Evolutionary conservation across 2,797 vertebrate genomes (phyloP).

Genomic region (Typhlichthys subterraneus): DNA sequence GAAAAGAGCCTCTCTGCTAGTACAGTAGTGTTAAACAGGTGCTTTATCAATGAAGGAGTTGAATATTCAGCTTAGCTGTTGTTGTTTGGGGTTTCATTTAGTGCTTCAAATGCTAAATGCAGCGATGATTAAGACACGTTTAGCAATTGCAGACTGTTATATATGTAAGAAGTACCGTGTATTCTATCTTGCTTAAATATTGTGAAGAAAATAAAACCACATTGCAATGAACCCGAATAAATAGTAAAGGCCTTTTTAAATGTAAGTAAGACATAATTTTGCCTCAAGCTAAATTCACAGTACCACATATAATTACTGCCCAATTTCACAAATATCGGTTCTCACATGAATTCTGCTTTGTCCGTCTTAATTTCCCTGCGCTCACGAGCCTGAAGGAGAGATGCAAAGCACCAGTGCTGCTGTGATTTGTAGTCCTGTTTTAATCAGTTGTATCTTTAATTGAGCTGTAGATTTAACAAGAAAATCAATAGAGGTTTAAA

Average conservation of each 20-base stretch:
- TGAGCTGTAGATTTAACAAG: conserved; percentile 79
- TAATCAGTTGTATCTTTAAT: conserved; percentile 79
- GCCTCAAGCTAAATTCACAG: background rate
- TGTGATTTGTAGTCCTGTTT: conserved; percentile 61
- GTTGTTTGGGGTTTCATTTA: conserved; percentile 20
- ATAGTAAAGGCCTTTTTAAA: background rate
- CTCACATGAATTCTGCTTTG: conserved; percentile 13
- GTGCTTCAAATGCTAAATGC: conserved; percentile 34
- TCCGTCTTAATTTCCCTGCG: conserved; percentile 17
- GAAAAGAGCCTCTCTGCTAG: conserved; percentile 33
- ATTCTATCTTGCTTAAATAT: background rate
- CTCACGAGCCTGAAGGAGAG: conserved; percentile 14
- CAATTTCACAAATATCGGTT: conserved; percentile 19
- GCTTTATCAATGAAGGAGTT: conserved; percentile 51
- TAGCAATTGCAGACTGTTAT: too few relatives aligned
- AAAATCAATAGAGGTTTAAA: conserved; percentile 80
- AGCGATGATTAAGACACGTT: background rate
- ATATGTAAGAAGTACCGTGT: too few relatives aligned
- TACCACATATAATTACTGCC: conserved; percentile 4
- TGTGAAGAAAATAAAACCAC: background rate
- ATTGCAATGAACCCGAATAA: background rate
- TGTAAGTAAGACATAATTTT: background rate
- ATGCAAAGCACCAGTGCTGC: conserved; percentile 12
- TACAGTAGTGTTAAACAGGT: conserved; percentile 51
- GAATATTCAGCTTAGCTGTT: conserved; percentile 39